Evolutionary conservation across 2,888 invertebrate genomes (phyloP).

Genomic region (Macrosiphum euphorbiae): DNA sequence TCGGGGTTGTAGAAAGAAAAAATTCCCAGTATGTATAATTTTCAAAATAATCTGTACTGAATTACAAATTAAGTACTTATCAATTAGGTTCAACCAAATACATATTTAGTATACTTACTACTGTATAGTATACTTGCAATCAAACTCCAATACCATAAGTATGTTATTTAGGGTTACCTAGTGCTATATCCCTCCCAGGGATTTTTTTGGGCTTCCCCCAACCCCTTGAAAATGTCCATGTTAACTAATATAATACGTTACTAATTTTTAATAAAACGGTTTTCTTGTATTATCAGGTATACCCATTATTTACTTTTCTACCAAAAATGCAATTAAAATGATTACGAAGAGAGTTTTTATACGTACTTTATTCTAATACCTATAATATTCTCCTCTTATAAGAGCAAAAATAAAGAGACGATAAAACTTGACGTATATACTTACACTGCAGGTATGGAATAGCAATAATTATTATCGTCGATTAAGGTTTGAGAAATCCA

Average conservation of each 20-base stretch:
- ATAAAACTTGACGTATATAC: background rate
- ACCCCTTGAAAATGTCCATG: background rate
- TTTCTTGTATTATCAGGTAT: too few relatives aligned
- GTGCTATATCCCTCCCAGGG: background rate
- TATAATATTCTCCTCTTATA: background rate
- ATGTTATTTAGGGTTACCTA: background rate
- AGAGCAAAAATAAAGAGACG: background rate
- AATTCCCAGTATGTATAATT: too few relatives aligned
- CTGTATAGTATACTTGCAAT: background rate
- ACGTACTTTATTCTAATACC: background rate
- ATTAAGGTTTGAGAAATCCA: background rate
- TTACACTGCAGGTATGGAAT: too few relatives aligned
- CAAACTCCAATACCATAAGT: background rate
- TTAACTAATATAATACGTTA: background rate
- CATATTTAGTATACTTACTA: background rate
- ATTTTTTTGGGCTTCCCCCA: too few relatives aligned
- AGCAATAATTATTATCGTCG: background rate
- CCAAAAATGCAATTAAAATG: too few relatives aligned
- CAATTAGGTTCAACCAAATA: background rate
- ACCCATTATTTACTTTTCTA: too few relatives aligned
- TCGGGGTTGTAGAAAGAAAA: too few relatives aligned
- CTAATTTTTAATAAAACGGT: too few relatives aligned
- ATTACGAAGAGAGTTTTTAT: background rate
- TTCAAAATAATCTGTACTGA: background rate
- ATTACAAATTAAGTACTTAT: background rate